Evolutionary conservation across 1,140 invertebrate species (phyloP), one percentile per base, ranked within the genome.

Genomic region (Solenopsis invicta): DNA sequence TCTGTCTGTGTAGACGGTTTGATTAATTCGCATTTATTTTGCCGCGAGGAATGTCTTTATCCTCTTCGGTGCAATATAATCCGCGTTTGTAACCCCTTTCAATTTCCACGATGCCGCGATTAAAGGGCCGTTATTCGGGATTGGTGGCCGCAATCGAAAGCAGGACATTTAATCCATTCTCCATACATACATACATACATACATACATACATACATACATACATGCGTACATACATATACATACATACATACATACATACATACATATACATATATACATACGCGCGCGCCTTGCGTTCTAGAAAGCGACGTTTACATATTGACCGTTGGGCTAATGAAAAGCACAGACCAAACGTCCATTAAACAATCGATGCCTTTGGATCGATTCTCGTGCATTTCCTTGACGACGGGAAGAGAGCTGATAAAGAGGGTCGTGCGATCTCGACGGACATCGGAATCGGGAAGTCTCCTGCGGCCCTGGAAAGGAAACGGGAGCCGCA

Each of bases 21-120:
- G 76, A 80, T 66, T 82, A 82, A 82, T 74, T 82, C 41, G n/a
- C 80, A 74, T 74, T 84, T 84, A 84, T 84, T 84, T 74, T 72
- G 24, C 41, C 41, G 24, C 41, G 69, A 84, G 69, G 41, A 84
- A 84, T 84, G 80, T 84, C 69, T 84, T 84, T 84, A 74, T 84
- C 69, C 80, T 61, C 37, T 74, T 61, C 4, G 80, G 34, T 45
- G 69, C 69, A 74, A 75, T 45, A 84, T 48, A 74, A 82, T 41
- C 50, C 69, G 54, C 69, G 80, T 61, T 84, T 84, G 80, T 50
- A 74, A 84, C 41, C 80, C 54, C 69, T 84, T 84, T 84, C 80
- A 84, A 75, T 84, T 84, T 84, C 80, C 80, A 84, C 80, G 77
- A 81, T 72, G 71, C 80, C n/a, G 24, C 80, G 69, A 84, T 84